Evolutionary conservation across 2,888 invertebrate species (phyloP).

Genomic region (Athalia rosae): DNA sequence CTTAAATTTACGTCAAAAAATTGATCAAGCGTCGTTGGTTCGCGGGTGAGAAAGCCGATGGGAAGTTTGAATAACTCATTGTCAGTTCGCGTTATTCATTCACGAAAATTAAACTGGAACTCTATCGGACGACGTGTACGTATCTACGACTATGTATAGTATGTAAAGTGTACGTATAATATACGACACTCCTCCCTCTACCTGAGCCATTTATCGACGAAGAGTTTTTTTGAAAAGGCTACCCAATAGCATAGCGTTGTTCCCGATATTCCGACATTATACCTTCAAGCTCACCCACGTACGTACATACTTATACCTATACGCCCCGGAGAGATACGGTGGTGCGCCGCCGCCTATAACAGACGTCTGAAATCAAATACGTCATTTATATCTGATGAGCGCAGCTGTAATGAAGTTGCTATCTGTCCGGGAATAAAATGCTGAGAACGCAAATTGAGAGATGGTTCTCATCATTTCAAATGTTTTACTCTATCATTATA

Average conservation of each 20-base stretch:
- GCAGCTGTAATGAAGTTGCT: constrained; percentile 65
- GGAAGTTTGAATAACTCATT: too few species aligned
- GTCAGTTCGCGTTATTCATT: background rate
- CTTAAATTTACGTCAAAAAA: background rate
- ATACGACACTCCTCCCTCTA: background rate
- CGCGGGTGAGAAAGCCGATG: background rate
- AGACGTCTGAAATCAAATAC: constrained; percentile 63
- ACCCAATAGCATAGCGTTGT: background rate
- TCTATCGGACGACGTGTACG: background rate
- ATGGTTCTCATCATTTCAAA: constrained; percentile 49
- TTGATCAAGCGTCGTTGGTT: background rate
- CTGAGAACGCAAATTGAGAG: constrained; percentile 66
- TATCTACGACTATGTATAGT: too few species aligned
- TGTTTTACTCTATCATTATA: constrained; percentile 51
- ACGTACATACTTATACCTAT: constrained; percentile 27
- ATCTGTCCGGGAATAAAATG: constrained; percentile 62
- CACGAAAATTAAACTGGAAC: constrained; percentile 6
- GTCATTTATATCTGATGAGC: constrained; percentile 68
- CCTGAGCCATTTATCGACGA: constrained; percentile 25
- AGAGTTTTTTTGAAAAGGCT: constrained; percentile 31
- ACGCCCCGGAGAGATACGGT: constrained; percentile 23
- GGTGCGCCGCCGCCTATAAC: constrained; percentile 46
- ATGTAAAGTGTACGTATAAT: constrained; percentile 11
- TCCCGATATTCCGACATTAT: constrained; percentile 52
- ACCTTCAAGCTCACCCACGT: too few species aligned